Conservation (phyloP, 1,140 invertebrate species). For the Cotesia chilonis region DNA sequence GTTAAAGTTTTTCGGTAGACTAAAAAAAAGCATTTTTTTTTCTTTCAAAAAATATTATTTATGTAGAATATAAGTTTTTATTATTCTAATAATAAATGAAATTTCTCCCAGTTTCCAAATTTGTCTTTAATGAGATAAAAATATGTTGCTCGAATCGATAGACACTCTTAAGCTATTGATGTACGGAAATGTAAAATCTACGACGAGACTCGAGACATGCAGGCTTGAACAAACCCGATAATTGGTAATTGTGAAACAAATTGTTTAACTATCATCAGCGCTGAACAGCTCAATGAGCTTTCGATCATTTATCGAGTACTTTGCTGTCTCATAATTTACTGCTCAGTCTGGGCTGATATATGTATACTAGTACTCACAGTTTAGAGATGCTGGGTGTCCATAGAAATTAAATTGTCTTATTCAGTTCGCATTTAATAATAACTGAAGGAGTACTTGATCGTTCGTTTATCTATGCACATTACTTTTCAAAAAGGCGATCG, state of each 20-base stretch:
- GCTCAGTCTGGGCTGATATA: background rate
- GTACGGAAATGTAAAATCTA: conserved; percentile 8
- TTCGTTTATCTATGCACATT: too few species aligned
- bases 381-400: background rate
- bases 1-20: too few species aligned
- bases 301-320: conserved; percentile 16
- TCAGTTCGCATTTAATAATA: background rate
- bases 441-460: too few species aligned
- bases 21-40: too few species aligned
- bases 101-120: too few species aligned
- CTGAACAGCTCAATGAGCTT: background rate
- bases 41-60: too few species aligned
- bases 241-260: conserved; percentile 26
- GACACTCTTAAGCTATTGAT: background rate
- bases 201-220: background rate
- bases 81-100: too few species aligned
- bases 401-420: background rate
- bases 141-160: conserved; percentile 8
- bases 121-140: background rate
- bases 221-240: conserved; percentile 18
- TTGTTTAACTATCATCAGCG: conserved; percentile 15
- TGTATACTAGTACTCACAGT: background rate
- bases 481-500: too few species aligned
- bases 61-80: too few species aligned
- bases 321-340: conserved; percentile 3